A percentile compares a stretch with the other conserved stretches of the same genome.
Evolutionary conservation across 2,888 invertebrate species (phyloP).

Genomic region (Linnaemya tessellans): DNA sequence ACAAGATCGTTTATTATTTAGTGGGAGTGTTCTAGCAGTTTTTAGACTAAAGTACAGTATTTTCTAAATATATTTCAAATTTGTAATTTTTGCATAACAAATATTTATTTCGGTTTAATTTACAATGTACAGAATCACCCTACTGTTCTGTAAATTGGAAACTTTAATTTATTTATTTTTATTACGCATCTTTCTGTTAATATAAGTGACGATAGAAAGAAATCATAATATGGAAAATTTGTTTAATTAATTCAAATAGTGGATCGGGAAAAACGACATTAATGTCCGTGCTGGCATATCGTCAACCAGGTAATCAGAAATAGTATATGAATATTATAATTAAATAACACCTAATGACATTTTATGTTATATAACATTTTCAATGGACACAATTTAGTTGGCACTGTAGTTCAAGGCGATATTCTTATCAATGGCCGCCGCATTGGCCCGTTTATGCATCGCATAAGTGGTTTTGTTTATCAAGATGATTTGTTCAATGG

Average conservation of each 20-base stretch:
- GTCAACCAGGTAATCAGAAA: conserved; percentile 86
- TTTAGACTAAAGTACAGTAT: no score
- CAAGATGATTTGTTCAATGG: conserved; percentile 96
- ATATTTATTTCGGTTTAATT: no score
- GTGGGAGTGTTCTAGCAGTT: no score
- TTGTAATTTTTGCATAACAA: no score
- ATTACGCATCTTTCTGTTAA: background rate
- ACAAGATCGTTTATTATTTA: no score
- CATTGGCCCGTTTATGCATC: conserved; percentile 90
- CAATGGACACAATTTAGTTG: conserved; percentile 84
- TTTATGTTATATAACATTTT: no score
- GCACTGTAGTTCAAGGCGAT: conserved; percentile 89
- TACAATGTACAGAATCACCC: no score
- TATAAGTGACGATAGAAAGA: background rate
- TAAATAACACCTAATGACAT: background rate
- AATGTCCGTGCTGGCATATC: conserved; percentile 91
- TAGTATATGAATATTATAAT: background rate
- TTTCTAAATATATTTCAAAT: no score
- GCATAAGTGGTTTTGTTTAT: conserved; percentile 94
- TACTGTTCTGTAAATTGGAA: no score
- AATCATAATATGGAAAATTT: conserved; percentile 8
- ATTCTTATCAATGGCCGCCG: conserved; percentile 90
- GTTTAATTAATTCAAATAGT: conserved; percentile 76
- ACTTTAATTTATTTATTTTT: background rate
- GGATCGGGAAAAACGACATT: conserved; percentile 96